Evolutionary conservation across 2,113 vertebrate species (phyloP).

Genomic region (Hemibates koningsi): DNA sequence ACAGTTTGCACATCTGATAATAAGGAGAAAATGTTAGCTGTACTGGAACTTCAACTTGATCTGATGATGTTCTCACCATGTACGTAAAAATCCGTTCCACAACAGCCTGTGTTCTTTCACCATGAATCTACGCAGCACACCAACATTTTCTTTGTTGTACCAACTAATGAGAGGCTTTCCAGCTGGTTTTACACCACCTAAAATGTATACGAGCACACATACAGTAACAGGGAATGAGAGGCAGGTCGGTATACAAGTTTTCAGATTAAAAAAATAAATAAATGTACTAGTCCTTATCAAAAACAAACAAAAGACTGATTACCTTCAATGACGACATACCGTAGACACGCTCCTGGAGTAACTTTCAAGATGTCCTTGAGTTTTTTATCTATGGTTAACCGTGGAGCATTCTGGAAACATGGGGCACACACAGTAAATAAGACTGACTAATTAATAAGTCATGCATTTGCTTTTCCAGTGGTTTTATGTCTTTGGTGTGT

Average conservation of each 20-base stretch:
- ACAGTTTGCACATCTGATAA: background rate
- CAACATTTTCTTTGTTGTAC: conserved; percentile 73
- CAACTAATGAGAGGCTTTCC: conserved; percentile 72
- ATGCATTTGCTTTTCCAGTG: background rate
- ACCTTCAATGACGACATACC: conserved; percentile 84
- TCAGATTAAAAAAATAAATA: background rate
- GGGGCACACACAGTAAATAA: background rate
- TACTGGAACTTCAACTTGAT: background rate
- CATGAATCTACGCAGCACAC: conserved; percentile 80
- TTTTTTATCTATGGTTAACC: conserved; percentile 66
- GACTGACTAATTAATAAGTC: background rate
- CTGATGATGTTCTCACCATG: conserved; percentile 71
- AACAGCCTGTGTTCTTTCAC: conserved; percentile 80
- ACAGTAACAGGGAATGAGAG: background rate
- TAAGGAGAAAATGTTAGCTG: background rate
- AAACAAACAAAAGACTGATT: background rate
- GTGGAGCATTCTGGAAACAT: conserved; percentile 75
- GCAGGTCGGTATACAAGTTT: background rate
- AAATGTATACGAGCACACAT: background rate
- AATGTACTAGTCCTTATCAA: background rate
- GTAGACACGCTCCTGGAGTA: conserved; percentile 72
- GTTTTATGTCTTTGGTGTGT: background rate
- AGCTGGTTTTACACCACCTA: conserved; percentile 76
- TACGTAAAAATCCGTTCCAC: conserved; percentile 77
- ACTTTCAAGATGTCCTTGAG: conserved; percentile 71